phyloP scores from a whole-genome alignment of 2,888 invertebrate genomes.

The Ischnura elegans region DNA sequence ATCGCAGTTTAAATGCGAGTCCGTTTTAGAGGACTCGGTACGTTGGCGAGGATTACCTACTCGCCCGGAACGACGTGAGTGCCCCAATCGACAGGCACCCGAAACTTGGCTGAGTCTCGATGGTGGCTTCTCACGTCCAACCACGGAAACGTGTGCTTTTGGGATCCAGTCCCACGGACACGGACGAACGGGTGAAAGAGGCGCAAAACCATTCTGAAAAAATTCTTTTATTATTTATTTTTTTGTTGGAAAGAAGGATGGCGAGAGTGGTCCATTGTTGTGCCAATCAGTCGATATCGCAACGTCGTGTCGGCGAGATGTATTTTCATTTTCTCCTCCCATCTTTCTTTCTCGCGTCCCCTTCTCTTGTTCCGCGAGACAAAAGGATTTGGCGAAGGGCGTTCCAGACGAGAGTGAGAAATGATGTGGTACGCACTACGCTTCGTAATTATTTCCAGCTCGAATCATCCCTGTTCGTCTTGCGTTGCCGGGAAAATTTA shows the following conservation, averaged over 20 bases:
- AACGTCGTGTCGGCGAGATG: not conserved
- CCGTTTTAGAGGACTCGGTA: not conserved
- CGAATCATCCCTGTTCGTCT: not conserved
- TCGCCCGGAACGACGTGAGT: not conserved
- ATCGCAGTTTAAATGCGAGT: not conserved
- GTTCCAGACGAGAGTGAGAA: not conserved
- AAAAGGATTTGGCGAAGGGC: not conserved
- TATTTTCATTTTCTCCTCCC: not conserved
- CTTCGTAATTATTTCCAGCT: not conserved
- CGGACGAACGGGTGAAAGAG: not conserved
- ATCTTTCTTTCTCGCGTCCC: not conserved
- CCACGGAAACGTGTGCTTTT: not conserved
- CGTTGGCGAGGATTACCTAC: not conserved
- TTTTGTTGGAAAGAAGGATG: not conserved
- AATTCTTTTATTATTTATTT: not conserved
- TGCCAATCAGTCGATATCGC: constrained; percentile 26
- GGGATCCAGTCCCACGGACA: not conserved
- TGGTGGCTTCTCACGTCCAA: not conserved
- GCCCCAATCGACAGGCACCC: not conserved
- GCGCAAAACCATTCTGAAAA: not conserved
- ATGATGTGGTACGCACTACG: not conserved
- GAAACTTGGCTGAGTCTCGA: not conserved
- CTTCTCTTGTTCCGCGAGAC: not conserved
- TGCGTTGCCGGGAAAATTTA: not conserved
- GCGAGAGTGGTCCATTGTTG: constrained; percentile 23